phyloP scores from a whole-genome alignment of 2,113 vertebrate genomes.

The Bufo bufo region DNA sequence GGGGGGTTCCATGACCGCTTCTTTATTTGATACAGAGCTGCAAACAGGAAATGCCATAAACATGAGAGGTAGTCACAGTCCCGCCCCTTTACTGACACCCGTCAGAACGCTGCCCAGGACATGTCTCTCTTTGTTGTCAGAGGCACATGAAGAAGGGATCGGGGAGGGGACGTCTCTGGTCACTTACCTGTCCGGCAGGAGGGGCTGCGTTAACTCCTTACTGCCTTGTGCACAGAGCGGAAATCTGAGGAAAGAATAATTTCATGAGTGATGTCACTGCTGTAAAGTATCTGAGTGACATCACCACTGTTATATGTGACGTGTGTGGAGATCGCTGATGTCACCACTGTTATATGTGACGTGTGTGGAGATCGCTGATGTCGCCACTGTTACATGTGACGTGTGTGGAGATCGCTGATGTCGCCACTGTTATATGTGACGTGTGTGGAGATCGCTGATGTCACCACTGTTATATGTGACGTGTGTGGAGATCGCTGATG shows the following conservation, averaged over 20 bases:
- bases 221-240: slow-evolving; percentile 33
- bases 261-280: background rate
- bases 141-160: no score
- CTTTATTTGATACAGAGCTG: slow-evolving; percentile 7
- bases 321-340: background rate
- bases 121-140: no score
- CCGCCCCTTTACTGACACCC: background rate
- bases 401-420: background rate
- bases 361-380: background rate
- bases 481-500: background rate
- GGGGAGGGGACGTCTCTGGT: no score
- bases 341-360: background rate
- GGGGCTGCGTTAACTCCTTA: slow-evolving; percentile 2
- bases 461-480: background rate
- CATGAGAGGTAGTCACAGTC: background rate
- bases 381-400: background rate
- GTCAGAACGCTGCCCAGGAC: no score
- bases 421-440: background rate
- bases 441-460: background rate
- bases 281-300: background rate
- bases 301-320: background rate
- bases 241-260: slow-evolving; percentile 40
- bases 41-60: background rate
- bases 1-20: accelerated
- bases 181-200: slow-evolving; percentile 61